These are phyloP conservation scores for Cossypha niveicapilla DNA, from an alignment of 2,797 vertebrate genomes.

Conservation along the genomic window DNA sequence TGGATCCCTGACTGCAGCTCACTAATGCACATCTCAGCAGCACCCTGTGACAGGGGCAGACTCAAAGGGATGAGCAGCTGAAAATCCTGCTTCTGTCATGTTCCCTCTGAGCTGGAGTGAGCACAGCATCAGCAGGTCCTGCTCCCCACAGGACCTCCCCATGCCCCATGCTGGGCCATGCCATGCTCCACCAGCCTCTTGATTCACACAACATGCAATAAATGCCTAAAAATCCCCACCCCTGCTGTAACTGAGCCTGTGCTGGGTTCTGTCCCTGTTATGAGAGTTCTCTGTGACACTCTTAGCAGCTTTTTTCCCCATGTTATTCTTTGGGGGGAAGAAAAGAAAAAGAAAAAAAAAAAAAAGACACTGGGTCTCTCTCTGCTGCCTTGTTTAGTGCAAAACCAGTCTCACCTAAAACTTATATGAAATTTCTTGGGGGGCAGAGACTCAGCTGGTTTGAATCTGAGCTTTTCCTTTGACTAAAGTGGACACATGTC, in stretches of 20 bases:
- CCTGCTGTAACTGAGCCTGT: background rate
- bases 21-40: background rate
- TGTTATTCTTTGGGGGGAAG: background rate
- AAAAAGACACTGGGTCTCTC: background rate
- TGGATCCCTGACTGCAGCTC: background rate
- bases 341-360: background rate
- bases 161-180: background rate
- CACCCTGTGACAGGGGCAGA: background rate
- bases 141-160: background rate
- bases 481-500: background rate
- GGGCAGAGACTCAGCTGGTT: background rate
- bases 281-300: background rate
- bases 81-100: background rate
- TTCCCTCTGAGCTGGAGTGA: background rate
- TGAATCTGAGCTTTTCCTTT: background rate
- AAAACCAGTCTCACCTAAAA: background rate
- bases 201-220: background rate
- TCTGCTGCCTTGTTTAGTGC: background rate
- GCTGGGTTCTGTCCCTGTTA: background rate
- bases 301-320: background rate
- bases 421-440: background rate
- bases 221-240: background rate
- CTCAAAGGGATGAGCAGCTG: background rate
- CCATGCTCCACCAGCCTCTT: background rate
- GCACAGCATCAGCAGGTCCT: fast-evolving